Evolutionary conservation across 2,113 vertebrate species (phyloP), one percentile per base, ranked within the genome.

Genomic region (Cacatua alba): DNA sequence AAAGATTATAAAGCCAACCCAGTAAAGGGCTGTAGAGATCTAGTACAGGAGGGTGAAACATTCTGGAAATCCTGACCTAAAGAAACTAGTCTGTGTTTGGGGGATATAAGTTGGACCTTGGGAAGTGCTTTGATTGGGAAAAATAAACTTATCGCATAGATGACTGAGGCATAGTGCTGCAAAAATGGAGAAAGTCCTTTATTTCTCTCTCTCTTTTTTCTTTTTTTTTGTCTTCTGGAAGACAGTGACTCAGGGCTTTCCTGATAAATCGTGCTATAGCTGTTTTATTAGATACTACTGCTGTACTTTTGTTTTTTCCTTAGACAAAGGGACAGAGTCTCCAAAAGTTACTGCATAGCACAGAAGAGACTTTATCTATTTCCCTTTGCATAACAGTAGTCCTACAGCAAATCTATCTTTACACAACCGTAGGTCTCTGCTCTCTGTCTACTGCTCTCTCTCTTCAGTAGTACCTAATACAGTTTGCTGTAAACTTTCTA

Each of bases 401-500:
- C 49, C 48, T 65, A 53, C 4, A 94, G 76, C 63, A 96, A 94
- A 94, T 82, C n/a, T 91, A 29, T 80, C 94, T 95, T 91, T 81
- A 88, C 63, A 88, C 37, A 74, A 18, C 41, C 77, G 20, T 25
- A 80, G 70, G 84, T 90, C 68, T 86, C 75, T 80, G 31, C 49
- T 92, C 39, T 83, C 78, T 62, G 28, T 55, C 92, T 78, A 52
- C 69, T 29, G 17, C 39, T 86, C n/a, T 33, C n/a, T 65, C 35
- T 51, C 31, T 91, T 86, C 79, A 89, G 70, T 35, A 69, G 59
- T 3, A 35, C 49, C 49, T 76, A 83, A 94, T 67, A 87, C 9
- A 76, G 62, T 89, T 97, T 96, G 92, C 94, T 95, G 89, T 97
- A 97, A 97, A 97, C 88, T 94, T 97, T 93, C 94, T 76, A 57